A percentile compares a stretch with the other conserved stretches of the same genome.
Conservation (phyloP, 2,888 invertebrate genomes). For the Cremastinae sp. region DNA sequence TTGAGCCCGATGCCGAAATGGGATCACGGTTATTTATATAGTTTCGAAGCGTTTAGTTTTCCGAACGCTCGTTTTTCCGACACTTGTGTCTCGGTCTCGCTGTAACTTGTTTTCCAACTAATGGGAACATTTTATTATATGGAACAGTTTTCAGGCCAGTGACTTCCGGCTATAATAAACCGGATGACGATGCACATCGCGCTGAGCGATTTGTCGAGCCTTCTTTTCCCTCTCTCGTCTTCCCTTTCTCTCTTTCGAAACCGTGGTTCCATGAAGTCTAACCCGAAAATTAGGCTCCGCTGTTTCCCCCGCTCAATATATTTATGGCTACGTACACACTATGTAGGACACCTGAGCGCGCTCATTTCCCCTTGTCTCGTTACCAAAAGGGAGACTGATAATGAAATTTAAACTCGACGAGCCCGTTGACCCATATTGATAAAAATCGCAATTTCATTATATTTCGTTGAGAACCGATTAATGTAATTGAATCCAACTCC, state of each 20-base stretch:
- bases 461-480: not conserved
- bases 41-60: slow-evolving; percentile 2
- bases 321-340: slow-evolving; percentile 14
- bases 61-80: slow-evolving; percentile 6
- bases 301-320: slow-evolving; percentile 24
- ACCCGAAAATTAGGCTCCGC: slow-evolving; percentile 22
- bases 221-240: not conserved
- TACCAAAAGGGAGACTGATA: not conserved
- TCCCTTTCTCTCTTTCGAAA: not conserved
- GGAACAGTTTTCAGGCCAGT: slow-evolving; percentile 39
- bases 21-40: slow-evolving; percentile 21
- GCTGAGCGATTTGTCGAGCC: slow-evolving; percentile 24
- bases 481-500: not conserved
- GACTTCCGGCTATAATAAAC: slow-evolving; percentile 45
- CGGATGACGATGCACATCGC: slow-evolving; percentile 40
- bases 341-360: slow-evolving; percentile 15
- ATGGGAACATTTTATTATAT: slow-evolving; percentile 18
- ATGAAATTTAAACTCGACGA: slow-evolving; percentile 2
- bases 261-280: slow-evolving; percentile 14
- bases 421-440: not conserved
- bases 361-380: slow-evolving; percentile 20
- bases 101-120: slow-evolving; percentile 32
- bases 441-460: not conserved
- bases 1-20: not conserved
- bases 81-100: not conserved